Evolutionary conservation across 2,888 invertebrate species (phyloP).

Genomic region (Drosophila fungiperda): DNA sequence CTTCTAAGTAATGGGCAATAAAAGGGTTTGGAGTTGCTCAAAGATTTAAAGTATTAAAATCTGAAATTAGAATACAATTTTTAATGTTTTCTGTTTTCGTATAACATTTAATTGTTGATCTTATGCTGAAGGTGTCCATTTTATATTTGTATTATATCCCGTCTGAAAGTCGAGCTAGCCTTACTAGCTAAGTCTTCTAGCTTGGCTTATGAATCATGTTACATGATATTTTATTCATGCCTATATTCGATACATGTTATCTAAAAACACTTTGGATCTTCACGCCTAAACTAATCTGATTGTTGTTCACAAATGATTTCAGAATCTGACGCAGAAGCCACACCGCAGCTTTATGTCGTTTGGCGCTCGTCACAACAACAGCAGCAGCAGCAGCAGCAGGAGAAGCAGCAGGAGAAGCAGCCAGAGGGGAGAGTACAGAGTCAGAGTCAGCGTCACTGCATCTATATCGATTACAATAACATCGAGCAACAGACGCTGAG

Average conservation of each 20-base stretch:
- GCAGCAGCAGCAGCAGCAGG: slow-evolving; percentile 44
- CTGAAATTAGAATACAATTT: not conserved
- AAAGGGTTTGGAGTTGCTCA: not conserved
- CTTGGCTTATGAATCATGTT: not conserved
- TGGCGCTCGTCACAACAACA: slow-evolving; percentile 79
- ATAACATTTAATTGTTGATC: not conserved
- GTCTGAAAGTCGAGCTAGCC: not conserved
- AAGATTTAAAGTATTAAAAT: not conserved
- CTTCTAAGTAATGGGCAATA: not conserved
- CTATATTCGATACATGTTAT: not conserved
- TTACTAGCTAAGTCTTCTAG: not conserved
- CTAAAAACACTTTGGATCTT: not conserved
- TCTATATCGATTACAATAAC: slow-evolving; percentile 84
- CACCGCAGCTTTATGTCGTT: slow-evolving; percentile 78
- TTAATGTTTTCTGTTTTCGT: not conserved
- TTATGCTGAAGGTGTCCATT: not conserved
- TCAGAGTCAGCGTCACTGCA: slow-evolving; percentile 78
- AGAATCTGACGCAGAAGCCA: slow-evolving; percentile 58
- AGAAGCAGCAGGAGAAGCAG: slow-evolving; percentile 34
- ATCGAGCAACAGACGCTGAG: slow-evolving; percentile 75
- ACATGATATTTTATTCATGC: not conserved
- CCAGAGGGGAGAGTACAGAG: slow-evolving; percentile 70
- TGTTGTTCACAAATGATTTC: slow-evolving; percentile 23
- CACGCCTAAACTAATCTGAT: slow-evolving; percentile 16
- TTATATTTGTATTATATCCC: not conserved